phyloP scores from a whole-genome alignment of 2,797 vertebrate species.

The Halcyon smyrnensis region DNA sequence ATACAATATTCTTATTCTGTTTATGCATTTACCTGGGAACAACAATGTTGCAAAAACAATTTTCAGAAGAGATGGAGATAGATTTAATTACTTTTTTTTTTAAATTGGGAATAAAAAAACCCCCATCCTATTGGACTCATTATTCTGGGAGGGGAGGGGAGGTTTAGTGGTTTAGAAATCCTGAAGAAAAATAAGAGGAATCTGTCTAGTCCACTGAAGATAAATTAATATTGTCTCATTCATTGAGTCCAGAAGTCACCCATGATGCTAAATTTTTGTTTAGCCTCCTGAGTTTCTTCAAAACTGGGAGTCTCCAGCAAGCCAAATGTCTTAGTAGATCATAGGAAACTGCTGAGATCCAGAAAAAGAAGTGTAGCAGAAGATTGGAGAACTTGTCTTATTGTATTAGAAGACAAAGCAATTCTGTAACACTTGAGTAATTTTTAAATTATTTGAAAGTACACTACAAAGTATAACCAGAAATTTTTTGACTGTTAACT shows the following conservation, averaged over 20 bases:
- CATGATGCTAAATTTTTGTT: not conserved
- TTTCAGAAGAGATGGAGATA: not conserved
- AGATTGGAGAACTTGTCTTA: not conserved
- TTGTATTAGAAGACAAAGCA: not conserved
- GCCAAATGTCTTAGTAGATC: not conserved
- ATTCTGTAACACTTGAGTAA: not conserved
- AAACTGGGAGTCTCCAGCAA: not conserved
- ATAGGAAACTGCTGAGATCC: not conserved
- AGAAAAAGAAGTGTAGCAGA: not conserved
- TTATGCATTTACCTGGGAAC: not conserved
- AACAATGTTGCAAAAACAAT: fast-evolving
- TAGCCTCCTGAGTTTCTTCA: not conserved
- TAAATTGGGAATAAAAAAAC: not conserved
- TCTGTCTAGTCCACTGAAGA: not conserved
- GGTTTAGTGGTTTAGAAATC: not conserved
- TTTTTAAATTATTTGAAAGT: not conserved
- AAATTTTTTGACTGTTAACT: not conserved
- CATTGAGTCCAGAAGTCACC: not conserved
- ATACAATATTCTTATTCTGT: not conserved
- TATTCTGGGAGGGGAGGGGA: fast-evolving
- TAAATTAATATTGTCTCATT: not conserved
- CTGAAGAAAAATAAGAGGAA: not conserved
- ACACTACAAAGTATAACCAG: not conserved
- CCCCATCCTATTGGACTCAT: not conserved
- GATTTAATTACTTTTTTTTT: not conserved